A percentile compares a stretch with the other conserved stretches of the same genome.
Evolutionary conservation across 92 coral and sea anemone species (phyloP).

Genomic region (Scolanthus callimorphus): DNA sequence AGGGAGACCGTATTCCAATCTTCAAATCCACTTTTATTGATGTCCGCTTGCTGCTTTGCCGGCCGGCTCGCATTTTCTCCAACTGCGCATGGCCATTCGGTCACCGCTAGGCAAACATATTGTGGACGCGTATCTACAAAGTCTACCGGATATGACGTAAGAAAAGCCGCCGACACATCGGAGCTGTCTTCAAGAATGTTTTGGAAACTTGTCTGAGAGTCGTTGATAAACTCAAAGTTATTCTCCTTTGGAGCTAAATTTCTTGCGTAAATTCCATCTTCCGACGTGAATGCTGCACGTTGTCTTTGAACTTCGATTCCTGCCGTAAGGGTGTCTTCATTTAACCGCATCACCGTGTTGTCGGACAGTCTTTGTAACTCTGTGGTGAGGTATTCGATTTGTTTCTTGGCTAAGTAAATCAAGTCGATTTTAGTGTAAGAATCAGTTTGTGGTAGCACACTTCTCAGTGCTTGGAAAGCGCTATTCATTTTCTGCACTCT

Average conservation of each 20-base stretch:
- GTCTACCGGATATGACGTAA: no score
- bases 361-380: conserved; percentile 10
- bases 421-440: conserved; percentile 43
- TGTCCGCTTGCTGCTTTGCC: background rate
- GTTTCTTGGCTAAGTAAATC: conserved; percentile 27
- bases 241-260: no score
- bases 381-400: conserved; percentile 24
- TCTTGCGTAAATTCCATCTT: no score
- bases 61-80: background rate
- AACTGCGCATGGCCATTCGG: no score
- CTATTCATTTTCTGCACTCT: conserved; percentile 49
- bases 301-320: background rate
- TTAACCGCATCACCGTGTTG: background rate
- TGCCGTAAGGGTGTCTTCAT: background rate
- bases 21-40: background rate
- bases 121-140: no score
- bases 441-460: conserved; percentile 33
- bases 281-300: no score
- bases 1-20: background rate
- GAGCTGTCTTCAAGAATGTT: no score
- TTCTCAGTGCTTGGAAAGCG: conserved; percentile 41
- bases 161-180: no score
- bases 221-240: no score
- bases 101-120: no score
- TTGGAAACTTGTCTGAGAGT: no score